Evolutionary conservation across 2,888 invertebrate species (phyloP), one percentile per base, ranked within the genome.

Genomic region (Brachypalpus laphriformis): DNA sequence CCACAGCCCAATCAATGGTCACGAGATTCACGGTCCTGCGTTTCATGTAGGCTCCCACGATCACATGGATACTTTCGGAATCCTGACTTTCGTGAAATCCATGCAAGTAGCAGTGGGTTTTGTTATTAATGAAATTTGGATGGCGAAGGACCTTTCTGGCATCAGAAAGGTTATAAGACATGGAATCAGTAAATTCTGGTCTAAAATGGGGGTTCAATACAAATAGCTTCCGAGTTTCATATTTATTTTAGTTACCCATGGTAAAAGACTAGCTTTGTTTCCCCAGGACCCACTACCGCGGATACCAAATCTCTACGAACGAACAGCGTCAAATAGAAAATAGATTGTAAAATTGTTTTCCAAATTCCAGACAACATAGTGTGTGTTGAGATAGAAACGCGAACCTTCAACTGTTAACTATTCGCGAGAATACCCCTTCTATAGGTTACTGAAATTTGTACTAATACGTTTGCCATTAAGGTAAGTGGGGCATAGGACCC

Each of bases 1-100:
- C 81, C 22, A 81, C 77, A 7, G 71, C 68, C 88, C 88, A 89
- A 77, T 89, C 88, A 5, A 89, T 20, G 2, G 87, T 63, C 0
- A 89, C 6, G 8, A 88, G 72, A 74, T 89, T 89, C 1, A 88
- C 78, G 40, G 83, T 80, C 5, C 51, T 47, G 1, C 88, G 77
- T 16, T 81, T 83, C 3, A 80, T 18, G 61, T 89, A 89, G 0
- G 88, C 86, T 54, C 87, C 85, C 3, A 87, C 83, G 37, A 88
- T 87, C 9, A 87, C 82, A 91, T 92, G 92, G 85, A 93, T 91
- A 88, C 93, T 93, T 87, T 93, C 93, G 68, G 93, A 92, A 40
- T 92, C 90, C 1, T 93, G 92, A 1, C 92, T 90, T 88, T 93
- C 93, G 82, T 93, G 92, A 86, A 92, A 93, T 9, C 93, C 93